These are phyloP conservation scores for Xestia xanthographa DNA, from an alignment of 2,888 invertebrate species.

Conservation along the genomic window DNA sequence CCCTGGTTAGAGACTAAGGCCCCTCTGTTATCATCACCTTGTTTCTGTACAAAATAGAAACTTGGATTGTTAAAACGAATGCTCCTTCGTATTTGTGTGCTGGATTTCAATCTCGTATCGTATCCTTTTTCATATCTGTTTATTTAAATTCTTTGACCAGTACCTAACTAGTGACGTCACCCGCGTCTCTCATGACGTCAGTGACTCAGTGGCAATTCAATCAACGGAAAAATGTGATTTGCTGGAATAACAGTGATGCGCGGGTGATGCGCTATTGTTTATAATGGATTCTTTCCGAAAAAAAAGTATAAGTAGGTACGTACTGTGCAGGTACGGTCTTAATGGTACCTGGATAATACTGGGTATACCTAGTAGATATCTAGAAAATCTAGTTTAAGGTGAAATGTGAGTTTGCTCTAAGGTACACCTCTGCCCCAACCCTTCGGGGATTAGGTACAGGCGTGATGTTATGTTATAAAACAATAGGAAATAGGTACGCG, in stretches of 20 bases:
- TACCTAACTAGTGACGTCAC: slow-evolving; percentile 49
- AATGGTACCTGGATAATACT: not conserved
- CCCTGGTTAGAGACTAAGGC: not conserved
- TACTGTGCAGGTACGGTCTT: not conserved
- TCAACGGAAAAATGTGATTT: slow-evolving; percentile 29
- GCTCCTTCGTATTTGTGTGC: not conserved
- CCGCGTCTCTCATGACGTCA: slow-evolving; percentile 45
- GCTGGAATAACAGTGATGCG: not conserved
- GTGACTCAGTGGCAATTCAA: slow-evolving; percentile 23
- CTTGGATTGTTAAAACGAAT: not conserved
- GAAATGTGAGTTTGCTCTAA: too few relatives aligned
- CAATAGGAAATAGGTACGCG: too few relatives aligned
- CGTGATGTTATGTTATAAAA: not conserved
- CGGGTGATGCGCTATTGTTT: not conserved
- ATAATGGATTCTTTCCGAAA: not conserved
- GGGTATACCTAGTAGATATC: too few relatives aligned
- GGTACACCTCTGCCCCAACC: too few relatives aligned
- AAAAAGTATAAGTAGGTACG: not conserved
- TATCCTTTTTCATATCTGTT: slow-evolving; percentile 17
- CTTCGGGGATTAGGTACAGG: too few relatives aligned
- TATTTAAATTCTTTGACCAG: slow-evolving; percentile 38
- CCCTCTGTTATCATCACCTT: too few relatives aligned
- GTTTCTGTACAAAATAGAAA: not conserved
- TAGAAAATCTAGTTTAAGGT: not conserved
- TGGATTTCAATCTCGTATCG: not conserved